Conservation (phyloP, 1,140 invertebrate species). For the Ladona fulva region DNA sequence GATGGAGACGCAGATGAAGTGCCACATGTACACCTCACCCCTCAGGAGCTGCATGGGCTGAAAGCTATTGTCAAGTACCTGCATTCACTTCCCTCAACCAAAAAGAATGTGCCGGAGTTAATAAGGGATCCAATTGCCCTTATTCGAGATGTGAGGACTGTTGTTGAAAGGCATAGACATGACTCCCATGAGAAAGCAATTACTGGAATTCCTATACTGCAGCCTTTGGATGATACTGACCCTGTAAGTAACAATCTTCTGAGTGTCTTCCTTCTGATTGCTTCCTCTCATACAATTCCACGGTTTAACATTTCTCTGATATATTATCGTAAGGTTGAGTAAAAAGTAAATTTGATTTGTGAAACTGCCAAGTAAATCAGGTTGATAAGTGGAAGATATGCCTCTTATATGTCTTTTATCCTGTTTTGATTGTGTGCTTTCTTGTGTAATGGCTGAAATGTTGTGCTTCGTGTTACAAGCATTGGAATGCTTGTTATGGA, state of each 20-base stretch:
- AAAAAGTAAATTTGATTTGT: too few relatives aligned
- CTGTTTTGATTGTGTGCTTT: too few relatives aligned
- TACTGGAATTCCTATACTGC: conserved; percentile 66
- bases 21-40: conserved; percentile 59
- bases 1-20: conserved; percentile 26
- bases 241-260: background rate
- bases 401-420: too few relatives aligned
- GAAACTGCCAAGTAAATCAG: too few relatives aligned
- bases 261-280: too few relatives aligned
- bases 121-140: conserved; percentile 81
- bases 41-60: conserved; percentile 77
- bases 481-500: too few relatives aligned
- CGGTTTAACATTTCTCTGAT: too few relatives aligned
- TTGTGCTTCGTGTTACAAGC: too few relatives aligned
- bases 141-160: conserved; percentile 75
- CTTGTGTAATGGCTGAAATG: too few relatives aligned
- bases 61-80: conserved; percentile 89
- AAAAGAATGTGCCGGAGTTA: conserved; percentile 86
- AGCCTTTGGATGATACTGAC: conserved; percentile 27
- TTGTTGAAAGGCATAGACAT: conserved; percentile 79
- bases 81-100: conserved; percentile 74
- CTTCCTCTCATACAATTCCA: too few relatives aligned
- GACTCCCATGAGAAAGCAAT: conserved; percentile 74
- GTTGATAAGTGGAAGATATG: too few relatives aligned
- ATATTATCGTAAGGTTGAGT: too few relatives aligned